phyloP scores from a whole-genome alignment of 2,888 invertebrate species.

The Microctonus aethiopoides region DNA sequence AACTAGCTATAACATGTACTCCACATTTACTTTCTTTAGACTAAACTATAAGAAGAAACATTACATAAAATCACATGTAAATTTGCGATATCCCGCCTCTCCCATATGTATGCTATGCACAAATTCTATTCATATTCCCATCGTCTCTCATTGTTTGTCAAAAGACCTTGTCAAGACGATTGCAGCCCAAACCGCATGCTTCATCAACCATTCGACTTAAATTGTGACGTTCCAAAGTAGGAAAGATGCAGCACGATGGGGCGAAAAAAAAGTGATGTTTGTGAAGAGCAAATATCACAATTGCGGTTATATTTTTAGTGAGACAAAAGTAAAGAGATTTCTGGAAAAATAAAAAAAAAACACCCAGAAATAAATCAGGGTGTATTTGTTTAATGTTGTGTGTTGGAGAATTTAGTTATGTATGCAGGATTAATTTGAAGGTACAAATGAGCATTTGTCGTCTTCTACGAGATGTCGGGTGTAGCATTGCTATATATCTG shows the following conservation, averaged over 20 bases:
- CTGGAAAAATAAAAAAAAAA: not conserved
- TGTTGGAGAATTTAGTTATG: not conserved
- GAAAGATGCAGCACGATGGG: constrained; percentile 20
- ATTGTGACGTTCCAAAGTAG: constrained; percentile 45
- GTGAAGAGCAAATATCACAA: constrained; percentile 28
- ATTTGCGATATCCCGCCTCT: too few species aligned
- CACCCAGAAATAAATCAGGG: too few species aligned
- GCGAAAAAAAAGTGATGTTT: constrained; percentile 13
- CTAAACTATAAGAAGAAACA: too few species aligned
- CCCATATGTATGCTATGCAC: not conserved
- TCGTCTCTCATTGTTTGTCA: constrained; percentile 28
- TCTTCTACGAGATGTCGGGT: constrained; percentile 23
- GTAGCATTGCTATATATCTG: constrained; percentile 29
- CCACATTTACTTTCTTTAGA: too few species aligned
- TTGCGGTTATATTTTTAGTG: constrained; percentile 27
- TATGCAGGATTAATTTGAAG: not conserved
- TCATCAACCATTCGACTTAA: constrained; percentile 49
- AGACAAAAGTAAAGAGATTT: constrained; percentile 4
- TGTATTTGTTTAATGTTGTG: too few species aligned
- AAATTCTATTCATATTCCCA: not conserved
- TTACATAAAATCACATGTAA: too few species aligned
- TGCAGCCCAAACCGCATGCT: constrained; percentile 32
- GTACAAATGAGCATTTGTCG: constrained; percentile 26
- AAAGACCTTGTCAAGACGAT: constrained; percentile 26
- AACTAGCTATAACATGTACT: too few species aligned